Evolutionary conservation across 2,797 vertebrate species (phyloP), one percentile per base, ranked within the genome.

Genomic region (Picus viridis): DNA sequence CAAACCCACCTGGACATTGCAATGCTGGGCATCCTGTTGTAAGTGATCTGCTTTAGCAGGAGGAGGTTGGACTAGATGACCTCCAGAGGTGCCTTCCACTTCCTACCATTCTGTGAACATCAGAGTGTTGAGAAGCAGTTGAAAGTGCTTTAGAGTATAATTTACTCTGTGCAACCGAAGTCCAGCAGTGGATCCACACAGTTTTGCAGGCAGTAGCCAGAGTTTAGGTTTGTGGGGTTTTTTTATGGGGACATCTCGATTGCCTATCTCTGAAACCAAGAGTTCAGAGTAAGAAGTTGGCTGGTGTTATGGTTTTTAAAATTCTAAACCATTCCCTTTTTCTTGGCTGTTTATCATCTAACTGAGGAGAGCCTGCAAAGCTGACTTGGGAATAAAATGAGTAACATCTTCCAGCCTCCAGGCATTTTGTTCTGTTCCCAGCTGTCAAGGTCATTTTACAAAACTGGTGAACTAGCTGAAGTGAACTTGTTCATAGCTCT

Each of bases 171-270:
- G 34, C 24, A 24, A 11, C 29, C 56, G 51, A 41, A 91, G 72
- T 30, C 32, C 51, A 32, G 51, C 10, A n/a, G 9, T 24, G 29
- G 49, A 61, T 59, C 32, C 51, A 12, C 19, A 0, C 0, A 4
- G 16, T 51, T 90, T 57, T 89, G 56, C 59, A 72, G 51, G 65
- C 39, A 78, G 30, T 5, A 22, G 27, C 4, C 2, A 36, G 16
- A 75, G 7, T 3, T 74, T 8, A 39, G 34, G 10, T 12, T 43
- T 26, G 12, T 0, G 41, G 41, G 16, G 3, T 4, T 29, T n/a
- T 61, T 57, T 51, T 34, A 10, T 20, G 26, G 26, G 45, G 45
- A 8, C 2, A 47, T 56, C 32, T 36, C 20, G 20, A 34, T n/a
- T 9, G 30, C 9, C 14, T 61, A 0, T 16, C 30, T 74, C 4